Evolutionary conservation across 1,140 invertebrate species (phyloP), one percentile per base, ranked within the genome.

Genomic region (Lepidurus couesii): DNA sequence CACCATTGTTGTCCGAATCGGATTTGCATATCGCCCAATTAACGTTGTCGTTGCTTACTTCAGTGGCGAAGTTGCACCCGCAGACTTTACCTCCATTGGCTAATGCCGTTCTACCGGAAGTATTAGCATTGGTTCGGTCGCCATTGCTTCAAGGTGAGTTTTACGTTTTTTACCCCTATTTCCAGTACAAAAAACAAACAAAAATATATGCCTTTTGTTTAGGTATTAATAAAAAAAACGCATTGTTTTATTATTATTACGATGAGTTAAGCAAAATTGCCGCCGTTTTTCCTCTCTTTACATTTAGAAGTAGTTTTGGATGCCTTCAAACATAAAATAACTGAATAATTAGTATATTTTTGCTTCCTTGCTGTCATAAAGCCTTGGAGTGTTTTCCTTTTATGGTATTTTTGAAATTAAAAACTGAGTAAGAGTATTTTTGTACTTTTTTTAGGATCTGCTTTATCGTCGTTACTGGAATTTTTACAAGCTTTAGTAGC

Each of bases 21-120:
- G 97, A 99, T 87, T 87, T 99, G 45, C 96, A 98, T 86, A 96
- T 98, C 82, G 96, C 97, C 53, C 96, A 98, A 86, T 90, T 96
- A 81, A 93, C 92, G 47, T 88, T 95, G 74, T 90, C 90, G 42
- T 86, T 95, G 53, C 87, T 94, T 42, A 92, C 91, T 45, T 90
- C 91, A n/a, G 90, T 94, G 74, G 91, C 92, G 76, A 86, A 89
- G 81, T 84, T 90, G 76, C 90, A 92, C 84, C 89, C 91, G n/a
- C 84, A 86, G 78, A 90, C 92, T 13, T 85, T 94, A 21, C 81
- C 82, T 24, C 53, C 53, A 7, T 65, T 77, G 47, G 77, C 81
- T 13, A 88, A 88, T 16, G 86, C 87, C 53, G 92, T 94, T 82
- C 88, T 98, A 82, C 93, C 94, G 21, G 92, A 96, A 86, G 92